A percentile compares a stretch with the other conserved stretches of the same genome.
phyloP scores from a whole-genome alignment of 2,113 vertebrate genomes.

The Pterophyllum scalare region DNA sequence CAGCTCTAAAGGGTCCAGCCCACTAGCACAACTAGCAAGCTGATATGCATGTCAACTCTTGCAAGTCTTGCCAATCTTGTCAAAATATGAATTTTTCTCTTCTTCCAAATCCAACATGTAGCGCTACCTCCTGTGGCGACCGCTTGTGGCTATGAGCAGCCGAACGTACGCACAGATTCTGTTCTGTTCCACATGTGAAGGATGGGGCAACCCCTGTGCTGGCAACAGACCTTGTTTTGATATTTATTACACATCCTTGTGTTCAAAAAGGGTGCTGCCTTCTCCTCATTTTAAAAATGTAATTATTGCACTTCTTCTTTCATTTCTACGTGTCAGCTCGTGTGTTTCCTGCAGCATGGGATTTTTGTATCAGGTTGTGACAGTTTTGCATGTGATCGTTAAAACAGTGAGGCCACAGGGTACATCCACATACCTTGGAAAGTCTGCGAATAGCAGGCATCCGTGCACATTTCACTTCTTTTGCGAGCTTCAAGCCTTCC shows the following conservation, averaged over 20 bases:
- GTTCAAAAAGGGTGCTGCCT: not conserved
- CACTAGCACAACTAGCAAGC: not conserved
- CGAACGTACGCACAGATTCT: not conserved
- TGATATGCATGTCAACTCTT: not conserved
- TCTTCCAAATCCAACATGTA: no score
- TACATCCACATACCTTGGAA: not conserved
- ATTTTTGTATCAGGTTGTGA: not conserved
- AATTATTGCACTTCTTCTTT: not conserved
- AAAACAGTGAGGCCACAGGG: not conserved
- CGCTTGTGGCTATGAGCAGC: no score
- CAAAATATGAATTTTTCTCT: not conserved
- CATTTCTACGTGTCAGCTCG: not conserved
- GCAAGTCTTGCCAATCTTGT: fast-evolving
- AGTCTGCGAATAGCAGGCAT: not conserved
- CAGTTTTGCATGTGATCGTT: not conserved
- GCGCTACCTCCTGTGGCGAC: no score
- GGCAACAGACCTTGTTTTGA: not conserved
- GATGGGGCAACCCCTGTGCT: not conserved
- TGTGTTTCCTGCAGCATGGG: not conserved
- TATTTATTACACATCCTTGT: no score
- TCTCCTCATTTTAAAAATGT: not conserved
- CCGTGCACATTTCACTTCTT: not conserved
- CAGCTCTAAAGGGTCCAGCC: no score
- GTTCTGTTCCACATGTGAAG: not conserved
- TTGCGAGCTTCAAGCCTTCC: not conserved